A percentile compares a stretch with the other conserved stretches of the same genome.
These are phyloP conservation scores for Prenolepis imparis DNA, from an alignment of 2,888 invertebrate genomes.

Conservation along the genomic window DNA sequence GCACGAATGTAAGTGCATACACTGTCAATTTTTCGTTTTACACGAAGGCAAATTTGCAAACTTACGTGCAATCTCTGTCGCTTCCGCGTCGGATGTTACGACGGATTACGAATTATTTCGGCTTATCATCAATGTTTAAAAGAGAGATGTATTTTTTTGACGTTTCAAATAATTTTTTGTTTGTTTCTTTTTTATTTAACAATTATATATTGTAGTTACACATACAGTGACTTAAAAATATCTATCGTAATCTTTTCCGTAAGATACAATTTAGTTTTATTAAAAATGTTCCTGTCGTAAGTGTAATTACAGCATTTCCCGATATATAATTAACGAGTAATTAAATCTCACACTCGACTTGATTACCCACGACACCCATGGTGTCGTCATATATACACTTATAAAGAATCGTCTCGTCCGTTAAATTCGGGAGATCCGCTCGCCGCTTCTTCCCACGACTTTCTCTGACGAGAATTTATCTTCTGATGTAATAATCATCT, in stretches of 20 bases:
- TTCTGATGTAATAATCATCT: conserved; percentile 39
- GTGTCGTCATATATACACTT: conserved; percentile 16
- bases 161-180: neutral
- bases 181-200: neutral
- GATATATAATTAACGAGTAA: conserved; percentile 26
- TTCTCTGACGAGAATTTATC: conserved; percentile 51
- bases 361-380: neutral
- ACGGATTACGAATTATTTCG: conserved; percentile 3
- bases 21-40: neutral
- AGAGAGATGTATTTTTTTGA: neutral
- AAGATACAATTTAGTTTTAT: conserved; percentile 31
- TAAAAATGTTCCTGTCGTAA: conserved; percentile 40
- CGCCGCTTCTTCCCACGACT: conserved; percentile 48
- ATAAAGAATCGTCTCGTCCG: conserved; percentile 21
- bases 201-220: neutral
- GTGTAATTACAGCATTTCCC: conserved; percentile 27
- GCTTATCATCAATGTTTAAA: conserved; percentile 20
- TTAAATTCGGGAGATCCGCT: conserved; percentile 53
- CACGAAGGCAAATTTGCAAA: conserved; percentile 7
- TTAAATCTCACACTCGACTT: conserved; percentile 27
- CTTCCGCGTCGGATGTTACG: conserved; percentile 1
- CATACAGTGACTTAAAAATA: neutral
- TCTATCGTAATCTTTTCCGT: neutral
- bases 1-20: neutral
- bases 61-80: conserved; percentile 28